Base-by-base conservation (phyloP, 2,113 vertebrate species). In the Nesoenas mayeri region DNA sequence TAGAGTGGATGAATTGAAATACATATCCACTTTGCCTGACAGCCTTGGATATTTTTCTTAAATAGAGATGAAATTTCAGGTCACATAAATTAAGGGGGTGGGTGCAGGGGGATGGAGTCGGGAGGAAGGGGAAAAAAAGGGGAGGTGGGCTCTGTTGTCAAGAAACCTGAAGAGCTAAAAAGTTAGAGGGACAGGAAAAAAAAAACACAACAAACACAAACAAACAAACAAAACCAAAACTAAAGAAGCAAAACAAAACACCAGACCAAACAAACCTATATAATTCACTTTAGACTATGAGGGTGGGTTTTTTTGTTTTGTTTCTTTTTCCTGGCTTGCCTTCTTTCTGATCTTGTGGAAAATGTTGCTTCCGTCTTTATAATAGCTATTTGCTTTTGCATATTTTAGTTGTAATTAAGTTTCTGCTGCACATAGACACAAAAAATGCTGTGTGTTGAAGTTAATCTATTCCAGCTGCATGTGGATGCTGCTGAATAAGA, bases 401-500 rank as follows among this genome's bases (percentile, higher is more conserved):
- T 90, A 79, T 94, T 92, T 93, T 67, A 93, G 60, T 60, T 85
- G 56, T 80, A 97, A 96, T 96, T 97, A 94, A 93, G 79, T 90
- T 94, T 90, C 79, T 90, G 71, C 77, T 79, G 79, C 72, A 94
- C 56, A 87, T 4, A 93, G 71, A 80, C 62, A 66, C 51, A 88
- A 94, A 96, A 94, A 92, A 40, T 67, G 85, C 88, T 84, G 88
- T 34, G 65, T 86, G 31, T 72, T 86, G 77, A 97, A 88, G 88
- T 89, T 84, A 96, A 96, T 92, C 85, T 94, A 65, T 95, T 96
- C 77, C 93, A 97, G 93, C 91, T 95, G 94, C 73, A 79, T 93
- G 66, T 89, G 77, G 79, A 95, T 96, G 77, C 75, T 93, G 77
- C 75, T 93, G 90, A 96, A 81, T 81, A 95, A 91, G 90, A 96